Conservation (phyloP, 2,797 vertebrate species). For the Paramormyrops hopkinsi region DNA sequence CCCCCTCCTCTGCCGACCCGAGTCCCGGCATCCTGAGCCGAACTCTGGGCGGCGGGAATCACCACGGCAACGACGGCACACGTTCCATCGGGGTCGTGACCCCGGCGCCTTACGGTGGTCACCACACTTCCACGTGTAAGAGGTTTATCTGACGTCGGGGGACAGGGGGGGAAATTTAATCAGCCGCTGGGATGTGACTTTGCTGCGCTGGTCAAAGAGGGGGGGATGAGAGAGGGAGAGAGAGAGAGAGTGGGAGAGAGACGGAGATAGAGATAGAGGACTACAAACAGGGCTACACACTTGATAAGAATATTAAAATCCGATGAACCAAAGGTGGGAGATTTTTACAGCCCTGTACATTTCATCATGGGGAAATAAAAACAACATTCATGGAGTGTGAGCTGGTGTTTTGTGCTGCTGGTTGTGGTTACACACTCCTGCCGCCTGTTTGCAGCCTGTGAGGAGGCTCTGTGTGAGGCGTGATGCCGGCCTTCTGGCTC, state of each 20-base stretch:
- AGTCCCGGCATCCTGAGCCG: background rate
- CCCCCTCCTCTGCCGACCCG: slow-evolving; percentile 27
- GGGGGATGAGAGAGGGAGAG: slow-evolving; percentile 20
- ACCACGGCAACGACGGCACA: background rate
- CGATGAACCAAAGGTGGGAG: background rate
- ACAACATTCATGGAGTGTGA: background rate
- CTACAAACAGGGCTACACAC: slow-evolving; percentile 32
- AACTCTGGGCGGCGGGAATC: slow-evolving; percentile 16
- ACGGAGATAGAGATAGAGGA: slow-evolving; percentile 38
- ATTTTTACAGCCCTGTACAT: background rate
- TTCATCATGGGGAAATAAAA: background rate
- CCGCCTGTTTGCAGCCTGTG: slow-evolving; percentile 23
- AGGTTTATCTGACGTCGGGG: background rate
- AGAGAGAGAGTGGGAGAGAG: slow-evolving; percentile 28
- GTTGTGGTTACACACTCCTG: background rate
- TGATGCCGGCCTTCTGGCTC: background rate
- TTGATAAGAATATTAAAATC: background rate
- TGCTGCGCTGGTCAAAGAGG: background rate
- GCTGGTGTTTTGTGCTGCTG: background rate
- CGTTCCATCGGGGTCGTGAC: background rate
- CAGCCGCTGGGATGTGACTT: background rate
- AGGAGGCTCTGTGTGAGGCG: background rate
- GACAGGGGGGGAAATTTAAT: background rate
- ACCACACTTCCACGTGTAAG: background rate
- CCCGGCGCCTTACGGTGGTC: background rate